phyloP scores from a whole-genome alignment of 1,140 invertebrate species.

The Euwallacea fornicatus region DNA sequence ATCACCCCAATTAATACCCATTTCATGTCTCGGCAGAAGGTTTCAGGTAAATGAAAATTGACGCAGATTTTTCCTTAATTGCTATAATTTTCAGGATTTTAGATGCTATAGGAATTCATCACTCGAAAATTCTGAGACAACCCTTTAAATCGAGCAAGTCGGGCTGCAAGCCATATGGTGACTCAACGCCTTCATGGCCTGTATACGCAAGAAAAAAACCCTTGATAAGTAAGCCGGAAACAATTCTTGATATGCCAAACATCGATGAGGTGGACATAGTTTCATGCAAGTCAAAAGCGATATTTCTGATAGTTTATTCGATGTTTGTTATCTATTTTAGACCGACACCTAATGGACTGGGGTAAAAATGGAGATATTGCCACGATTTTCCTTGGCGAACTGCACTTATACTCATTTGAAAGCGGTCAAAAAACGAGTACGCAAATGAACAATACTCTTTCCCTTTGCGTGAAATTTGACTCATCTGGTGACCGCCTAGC shows the following conservation, averaged over 20 bases:
- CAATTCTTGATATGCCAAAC: constrained; percentile 13
- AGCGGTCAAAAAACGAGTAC: too few species aligned
- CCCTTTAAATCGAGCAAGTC: too few species aligned
- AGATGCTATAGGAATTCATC: neutral
- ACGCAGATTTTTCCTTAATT: too few species aligned
- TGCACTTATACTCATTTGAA: neutral
- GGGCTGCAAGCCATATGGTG: neutral
- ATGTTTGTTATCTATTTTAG: neutral
- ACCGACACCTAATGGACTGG: neutral
- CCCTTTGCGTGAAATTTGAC: neutral
- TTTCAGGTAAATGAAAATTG: too few species aligned
- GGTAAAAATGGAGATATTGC: neutral
- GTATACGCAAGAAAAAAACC: constrained; percentile 11
- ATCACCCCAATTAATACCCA: too few species aligned
- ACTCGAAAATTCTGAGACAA: neutral
- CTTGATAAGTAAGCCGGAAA: constrained; percentile 11
- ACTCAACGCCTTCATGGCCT: constrained; percentile 5
- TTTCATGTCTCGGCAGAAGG: too few species aligned
- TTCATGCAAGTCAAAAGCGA: neutral
- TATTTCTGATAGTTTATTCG: neutral
- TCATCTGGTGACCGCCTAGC: neutral
- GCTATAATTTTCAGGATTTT: neutral
- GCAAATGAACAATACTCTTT: too few species aligned
- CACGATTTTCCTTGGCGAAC: neutral
- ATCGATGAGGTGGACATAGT: neutral